Base-by-base conservation (phyloP, 2,113 vertebrate genomes). In the Ageneiosus marmoratus region DNA sequence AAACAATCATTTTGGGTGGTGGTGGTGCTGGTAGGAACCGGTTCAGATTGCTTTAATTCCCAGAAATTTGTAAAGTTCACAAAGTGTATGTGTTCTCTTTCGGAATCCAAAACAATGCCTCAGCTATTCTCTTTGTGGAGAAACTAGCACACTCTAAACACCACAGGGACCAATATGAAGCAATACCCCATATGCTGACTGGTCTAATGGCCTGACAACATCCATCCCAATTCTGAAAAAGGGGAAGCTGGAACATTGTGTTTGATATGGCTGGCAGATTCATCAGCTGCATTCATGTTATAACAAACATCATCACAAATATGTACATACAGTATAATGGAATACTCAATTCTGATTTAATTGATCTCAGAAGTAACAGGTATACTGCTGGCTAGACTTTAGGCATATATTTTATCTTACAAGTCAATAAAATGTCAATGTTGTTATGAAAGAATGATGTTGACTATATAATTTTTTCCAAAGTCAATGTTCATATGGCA, bases 401-500 rank as follows among this genome's bases (percentile, higher is more conserved):
- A 20, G 4, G 24, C 46, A 44, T 41, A 63, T 63, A n/a, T n/a
- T n/a, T 29, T 60, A 62, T 79, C 56, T 50, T 50, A 63, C 63
- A 46, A 65, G 22, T 9, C 27, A 79, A 65, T 34, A 32, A 48
- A 79, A 65, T 50, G 27, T 44, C 44, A 50, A 48, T 46, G 77
- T 50, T 60, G 22, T 78, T n/a, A 79, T 62, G n/a, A 79, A 50
- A 79, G 46, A 65, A 48, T 5, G 7, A 63, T 48, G n/a, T 5
- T 34, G 29, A 76, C 11, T 76, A 76, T 76, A 29, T 37, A 24
- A 55, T 76, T 76, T 75, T 20, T 9, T 37, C 41, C 16, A 62
- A 78, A 48, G n/a, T 63, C 37, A 63, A 79, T 11, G 29, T 62
- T 46, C 56, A 32, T 65, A 41, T 62, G 77, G 58, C 63, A 44